Evolutionary conservation across 2,113 vertebrate genomes (phyloP).

Genomic region (Microcebus tavaratra): DNA sequence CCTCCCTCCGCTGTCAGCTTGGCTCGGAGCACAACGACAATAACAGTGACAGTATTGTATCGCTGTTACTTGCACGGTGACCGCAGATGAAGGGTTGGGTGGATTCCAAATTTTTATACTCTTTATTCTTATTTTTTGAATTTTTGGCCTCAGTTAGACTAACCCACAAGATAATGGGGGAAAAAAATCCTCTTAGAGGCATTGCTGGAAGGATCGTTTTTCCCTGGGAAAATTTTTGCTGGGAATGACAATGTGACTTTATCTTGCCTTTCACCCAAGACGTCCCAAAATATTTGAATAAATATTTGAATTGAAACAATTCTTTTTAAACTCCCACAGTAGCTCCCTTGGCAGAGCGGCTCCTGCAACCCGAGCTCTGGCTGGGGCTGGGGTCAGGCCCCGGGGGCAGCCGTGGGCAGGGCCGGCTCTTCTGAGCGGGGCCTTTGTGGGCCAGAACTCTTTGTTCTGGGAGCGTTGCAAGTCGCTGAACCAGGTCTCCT

Average conservation of each 20-base stretch:
- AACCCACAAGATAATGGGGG: no score
- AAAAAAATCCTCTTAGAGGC: no score
- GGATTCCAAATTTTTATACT: background rate
- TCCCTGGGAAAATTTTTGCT: background rate
- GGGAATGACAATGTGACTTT: background rate
- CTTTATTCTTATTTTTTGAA: background rate
- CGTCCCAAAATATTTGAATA: background rate
- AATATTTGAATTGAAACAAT: background rate
- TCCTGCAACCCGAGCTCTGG: background rate
- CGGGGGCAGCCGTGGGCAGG: accelerated
- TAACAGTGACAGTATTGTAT: no score
- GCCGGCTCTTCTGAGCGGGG: background rate
- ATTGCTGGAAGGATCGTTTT: background rate
- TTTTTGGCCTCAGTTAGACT: background rate
- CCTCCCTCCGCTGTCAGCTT: background rate
- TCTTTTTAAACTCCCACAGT: background rate
- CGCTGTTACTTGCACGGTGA: accelerated
- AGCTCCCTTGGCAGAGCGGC: background rate
- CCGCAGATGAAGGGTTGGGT: background rate
- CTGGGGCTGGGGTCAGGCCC: background rate
- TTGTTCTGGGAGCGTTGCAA: background rate
- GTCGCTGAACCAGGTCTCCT: background rate
- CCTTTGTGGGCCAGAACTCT: background rate
- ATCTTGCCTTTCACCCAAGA: background rate
- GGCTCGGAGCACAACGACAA: no score